A percentile compares a stretch with the other conserved stretches of the same genome.
Evolutionary conservation across 2,888 invertebrate species (phyloP).

Genomic region (Hemaris fuciformis): DNA sequence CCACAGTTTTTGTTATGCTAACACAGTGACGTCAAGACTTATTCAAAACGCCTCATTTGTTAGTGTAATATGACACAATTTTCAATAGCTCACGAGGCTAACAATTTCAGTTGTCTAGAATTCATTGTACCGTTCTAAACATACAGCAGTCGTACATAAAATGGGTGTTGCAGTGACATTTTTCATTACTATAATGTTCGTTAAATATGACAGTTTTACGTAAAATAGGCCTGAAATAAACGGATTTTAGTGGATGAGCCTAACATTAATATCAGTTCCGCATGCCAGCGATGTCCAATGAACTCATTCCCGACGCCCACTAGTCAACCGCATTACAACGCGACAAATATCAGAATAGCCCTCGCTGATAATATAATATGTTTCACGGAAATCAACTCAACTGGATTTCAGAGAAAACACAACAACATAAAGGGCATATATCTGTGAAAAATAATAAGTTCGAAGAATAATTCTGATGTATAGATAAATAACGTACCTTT

Average conservation of each 20-base stretch:
- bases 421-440: slow-evolving; percentile 12
- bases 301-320: slow-evolving; percentile 64
- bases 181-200: background rate
- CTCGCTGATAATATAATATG: slow-evolving; percentile 30
- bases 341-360: slow-evolving; percentile 45
- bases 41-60: background rate
- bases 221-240: slow-evolving; percentile 10
- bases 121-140: background rate
- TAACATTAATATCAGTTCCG: slow-evolving; percentile 53
- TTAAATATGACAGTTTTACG: background rate
- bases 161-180: no score
- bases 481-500: background rate
- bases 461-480: background rate
- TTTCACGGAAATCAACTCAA: slow-evolving; percentile 26
- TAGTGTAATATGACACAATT: slow-evolving; percentile 7
- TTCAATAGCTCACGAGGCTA: slow-evolving; percentile 23
- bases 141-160: background rate
- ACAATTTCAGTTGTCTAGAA: no score
- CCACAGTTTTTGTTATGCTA: background rate
- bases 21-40: background rate
- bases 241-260: slow-evolving; percentile 4
- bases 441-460: slow-evolving; percentile 20
- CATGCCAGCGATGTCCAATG: slow-evolving; percentile 69
- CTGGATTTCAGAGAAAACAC: background rate
- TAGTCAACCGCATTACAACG: slow-evolving; percentile 40